Evolutionary conservation across 2,113 vertebrate genomes (phyloP), one percentile per base, ranked within the genome.

Genomic region (Oxyruncus cristatus): DNA sequence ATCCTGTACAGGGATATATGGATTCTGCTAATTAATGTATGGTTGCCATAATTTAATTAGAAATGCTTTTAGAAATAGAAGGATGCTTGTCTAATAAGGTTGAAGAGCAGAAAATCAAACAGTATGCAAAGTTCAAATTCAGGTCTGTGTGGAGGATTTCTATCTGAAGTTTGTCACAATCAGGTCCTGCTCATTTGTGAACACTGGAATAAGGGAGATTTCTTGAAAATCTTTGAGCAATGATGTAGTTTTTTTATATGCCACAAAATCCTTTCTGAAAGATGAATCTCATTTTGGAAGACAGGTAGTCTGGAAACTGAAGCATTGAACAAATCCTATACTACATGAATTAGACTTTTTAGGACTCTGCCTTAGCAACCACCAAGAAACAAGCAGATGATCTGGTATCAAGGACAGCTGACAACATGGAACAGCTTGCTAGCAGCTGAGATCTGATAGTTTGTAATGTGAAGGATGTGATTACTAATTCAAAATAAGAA

Each of bases 291-390:
- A 68, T 86, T 96, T 94, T 89, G 49, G 20, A 89, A 91, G 35
- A 74, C 10, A 59, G 49, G 52, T 82, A 88, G 16, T 49, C 84
- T 95, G 58, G 67, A 95, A 90, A 94, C 24, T 85, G 78, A 87
- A 84, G 12, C 27, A 77, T 12, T 87, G 78, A 90, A 92, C 61
- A 94, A 83, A 93, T 74, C n/a, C n/a, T 92, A n/a, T 71, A 85
- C 41, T 77, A 37, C 37, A 76, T 95, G 90, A 97, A 94, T 95
- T 61, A 93, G 59, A 79, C 41, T 82, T 89, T 83, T 63, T 26
- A 70, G 67, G 32, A 67, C 16, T 65, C 42, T 92, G 28, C 44
- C 94, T 92, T 96, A 96, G 93, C 84, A 96, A 93, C 88, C 63
- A 94, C 67, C 41, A 74, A 88, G 80, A 27, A 93, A 82, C 66